Percentiles rank a stretch among this genome's conserved stretches.
Evolutionary conservation across 2,113 vertebrate genomes (phyloP).

Genomic region (Rafetus swinhoei): DNA sequence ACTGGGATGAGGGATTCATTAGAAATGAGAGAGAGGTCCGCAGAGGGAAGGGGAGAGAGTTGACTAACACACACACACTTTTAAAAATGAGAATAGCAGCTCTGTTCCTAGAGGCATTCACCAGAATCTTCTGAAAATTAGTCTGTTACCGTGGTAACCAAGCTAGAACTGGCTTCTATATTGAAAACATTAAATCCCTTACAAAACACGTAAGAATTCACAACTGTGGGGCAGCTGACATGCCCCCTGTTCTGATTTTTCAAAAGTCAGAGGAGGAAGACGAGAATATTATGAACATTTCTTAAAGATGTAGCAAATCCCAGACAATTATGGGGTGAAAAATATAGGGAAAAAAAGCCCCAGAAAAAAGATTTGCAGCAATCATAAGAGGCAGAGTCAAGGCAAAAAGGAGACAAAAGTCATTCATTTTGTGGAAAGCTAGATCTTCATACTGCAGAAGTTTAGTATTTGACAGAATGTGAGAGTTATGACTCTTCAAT

Average conservation of each 20-base stretch:
- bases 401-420: not conserved
- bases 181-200: conserved; percentile 43
- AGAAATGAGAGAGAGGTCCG: not conserved
- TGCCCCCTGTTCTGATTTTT: not conserved
- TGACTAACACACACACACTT: conserved; percentile 50
- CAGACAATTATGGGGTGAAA: not conserved
- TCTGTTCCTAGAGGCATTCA: conserved; percentile 48
- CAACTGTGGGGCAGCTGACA: not conserved
- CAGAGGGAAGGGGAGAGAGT: not conserved
- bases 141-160: conserved; percentile 72
- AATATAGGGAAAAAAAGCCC: not conserved
- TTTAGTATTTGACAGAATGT: not conserved
- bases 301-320: not conserved
- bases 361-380: not conserved
- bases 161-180: conserved; percentile 60
- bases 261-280: not conserved
- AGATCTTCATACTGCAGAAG: not conserved
- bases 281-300: not conserved
- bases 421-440: not conserved
- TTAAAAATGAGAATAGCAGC: conserved; percentile 55
- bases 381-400: not conserved
- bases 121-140: conserved; percentile 60
- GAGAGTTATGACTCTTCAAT: not conserved
- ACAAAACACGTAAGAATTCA: conserved; percentile 60
- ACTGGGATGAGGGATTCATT: not conserved